Percentiles rank a stretch among this genome's conserved stretches.
Conservation (phyloP, 2,797 vertebrate genomes). For the Okamejei kenojei region DNA sequence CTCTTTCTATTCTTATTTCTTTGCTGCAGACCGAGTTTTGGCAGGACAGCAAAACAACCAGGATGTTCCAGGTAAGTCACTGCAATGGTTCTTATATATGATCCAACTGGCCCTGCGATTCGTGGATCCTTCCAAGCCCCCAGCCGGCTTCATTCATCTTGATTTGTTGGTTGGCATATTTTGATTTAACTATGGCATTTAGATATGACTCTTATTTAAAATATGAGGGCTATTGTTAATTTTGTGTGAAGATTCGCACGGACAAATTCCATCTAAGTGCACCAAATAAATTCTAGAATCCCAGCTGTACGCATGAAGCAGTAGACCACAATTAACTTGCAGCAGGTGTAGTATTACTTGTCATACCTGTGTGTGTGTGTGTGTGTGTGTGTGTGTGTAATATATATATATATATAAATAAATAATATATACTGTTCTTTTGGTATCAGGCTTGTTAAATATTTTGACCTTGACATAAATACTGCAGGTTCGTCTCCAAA, state of each 20-base stretch:
- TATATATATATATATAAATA: not conserved
- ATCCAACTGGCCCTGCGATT: not conserved
- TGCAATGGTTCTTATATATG: not conserved
- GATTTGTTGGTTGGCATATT: not conserved
- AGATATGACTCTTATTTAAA: not conserved
- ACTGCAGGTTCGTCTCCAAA: too few relatives aligned
- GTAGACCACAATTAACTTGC: too few relatives aligned
- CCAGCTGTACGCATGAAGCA: too few relatives aligned
- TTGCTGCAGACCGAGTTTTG: slow-evolving; percentile 32
- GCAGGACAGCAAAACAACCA: slow-evolving; percentile 33
- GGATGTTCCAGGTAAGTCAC: slow-evolving; percentile 29
- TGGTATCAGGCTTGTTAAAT: not conserved
- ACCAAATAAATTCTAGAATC: not conserved
- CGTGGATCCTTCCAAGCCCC: not conserved
- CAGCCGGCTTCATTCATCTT: not conserved
- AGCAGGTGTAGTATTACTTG: not conserved
- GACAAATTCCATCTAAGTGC: not conserved
- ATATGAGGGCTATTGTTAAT: not conserved
- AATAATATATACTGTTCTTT: not conserved
- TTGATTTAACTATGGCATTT: not conserved
- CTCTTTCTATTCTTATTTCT: slow-evolving; percentile 34
- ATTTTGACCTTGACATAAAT: not conserved
- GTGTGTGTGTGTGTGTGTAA: too few relatives aligned
- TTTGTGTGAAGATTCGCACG: not conserved
- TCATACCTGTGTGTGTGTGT: not conserved